Evolutionary conservation across 2,888 invertebrate genomes (phyloP), one percentile per base, ranked within the genome.

Genomic region (Pycnomerus fuliginosus): DNA sequence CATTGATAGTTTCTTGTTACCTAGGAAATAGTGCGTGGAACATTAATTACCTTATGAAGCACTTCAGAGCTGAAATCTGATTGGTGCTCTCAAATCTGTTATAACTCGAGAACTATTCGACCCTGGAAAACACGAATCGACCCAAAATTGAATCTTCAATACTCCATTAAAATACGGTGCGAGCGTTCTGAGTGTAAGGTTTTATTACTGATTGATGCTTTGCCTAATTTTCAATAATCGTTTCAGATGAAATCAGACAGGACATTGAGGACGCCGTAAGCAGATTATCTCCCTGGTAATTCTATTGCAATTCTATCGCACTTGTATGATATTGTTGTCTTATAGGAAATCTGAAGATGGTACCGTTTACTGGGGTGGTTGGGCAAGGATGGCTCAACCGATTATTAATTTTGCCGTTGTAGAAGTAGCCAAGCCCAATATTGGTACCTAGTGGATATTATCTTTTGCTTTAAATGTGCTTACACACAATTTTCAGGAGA

Each of bases 381-480:
- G 99, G 98, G 97, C 98, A 0, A 80, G 98, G 49, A 99, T 99
- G 98, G 98, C 98, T 0, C 87, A 96, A 59, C 93, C 96, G 0
- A 87, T 99, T 41, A 80, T 86, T 4, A 85, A 86, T 45, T 98
- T 99, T 72, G 88, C 90, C 2, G 91, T 98, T 1, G 92, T 97
- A 0, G 97, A 98, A 74, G 95, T 96, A 4, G 86, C 90, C 0
- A 91, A 91, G 62, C 91, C 92, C 0, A 90, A 91, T 67, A 87
- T 92, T 28, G 83, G 71, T 67, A 55, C 44, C 20, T 8, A 8
- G 20, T 20, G 5, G 20, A 7, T 8, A 20, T 20, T 20, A 7
- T 20, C 20, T 20, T 20, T 20, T 5, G 38, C 41, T 7, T 10
- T 12, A 22, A 8, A 16, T 43, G 20, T 49, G 16, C 38, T 8